Percentiles rank a stretch among this genome's conserved stretches.
These are phyloP conservation scores for Xenopus tropicalis DNA, from an alignment of 2,113 vertebrate species.

Conservation along the genomic window UCB_Xtro_10.0 CM004449.2:63651001-63651500, in stretches of 20 bases:
- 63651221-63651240: neutral
- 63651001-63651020: too few relatives aligned
- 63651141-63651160: slow-evolving; percentile 93
- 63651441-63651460: slow-evolving; percentile 93
- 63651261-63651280: neutral
- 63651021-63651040: too few relatives aligned
- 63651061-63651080: slow-evolving; percentile 56
- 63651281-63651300: slow-evolving; percentile 90
- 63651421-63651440: slow-evolving; percentile 87
- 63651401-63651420: slow-evolving; percentile 83
- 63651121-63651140: slow-evolving; percentile 90
- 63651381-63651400: slow-evolving; percentile 93
- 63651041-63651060: too few relatives aligned
- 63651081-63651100: slow-evolving; percentile 95
- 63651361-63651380: slow-evolving; percentile 98
- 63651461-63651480: slow-evolving; percentile 80
- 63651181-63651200: slow-evolving; percentile 95
- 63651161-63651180: slow-evolving; percentile 95
- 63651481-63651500: slow-evolving; percentile 79
- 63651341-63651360: slow-evolving; percentile 95
- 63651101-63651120: slow-evolving; percentile 89
- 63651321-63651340: slow-evolving; percentile 97
- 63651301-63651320: slow-evolving; percentile 97
- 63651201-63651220: neutral
- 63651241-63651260: neutral